Evolutionary conservation across 2,888 invertebrate species (phyloP), one percentile per base, ranked within the genome.

Genomic region (Spatulosminthurus flaviceps): DNA sequence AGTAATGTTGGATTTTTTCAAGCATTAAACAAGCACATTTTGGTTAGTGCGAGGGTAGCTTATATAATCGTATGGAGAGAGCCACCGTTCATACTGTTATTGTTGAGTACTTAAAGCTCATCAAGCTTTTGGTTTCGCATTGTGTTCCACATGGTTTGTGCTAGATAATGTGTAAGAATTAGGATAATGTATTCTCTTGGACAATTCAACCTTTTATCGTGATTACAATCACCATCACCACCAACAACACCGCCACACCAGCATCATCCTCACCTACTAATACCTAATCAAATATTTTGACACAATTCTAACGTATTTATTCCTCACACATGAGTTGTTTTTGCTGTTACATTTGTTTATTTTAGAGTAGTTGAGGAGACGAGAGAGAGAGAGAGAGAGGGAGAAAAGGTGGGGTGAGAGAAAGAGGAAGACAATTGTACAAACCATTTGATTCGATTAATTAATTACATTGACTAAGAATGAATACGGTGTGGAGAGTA

Each of bases 401-500:
- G n/a, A n/a, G n/a, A n/a, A n/a, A n/a, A n/a, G 64, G 64, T 64
- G 64, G 21, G 21, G 64, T 64, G 1, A 21, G 22, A 24, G 9
- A 34, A 34, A 34, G 4, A 34, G 34, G 34, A 51, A n/a, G 2
- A 51, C 51, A 51, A 51, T 51, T 51, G 51, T 51, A 9, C 13
- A n/a, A 67, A 67, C 67, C 26, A 67, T 67, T 67, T 19, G 67
- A 67, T 26, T 67, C 67, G 67, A 19, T 67, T 67, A 67, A 67
- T 67, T 67, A 67, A 67, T 67, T 67, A 28, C 67, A 67, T 67
- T 67, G 51, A 51, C 24, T 67, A 28, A 13, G 67, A 67, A 26
- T 67, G 67, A 67, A 67, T 67, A 24, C 13, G 13, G 29, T 64
- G 67, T 29, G n/a, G 51, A 51, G 29, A 26, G 67, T 67, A 67